Conservation (phyloP, 2,113 vertebrate species). For the Myiagra hebetior region DNA sequence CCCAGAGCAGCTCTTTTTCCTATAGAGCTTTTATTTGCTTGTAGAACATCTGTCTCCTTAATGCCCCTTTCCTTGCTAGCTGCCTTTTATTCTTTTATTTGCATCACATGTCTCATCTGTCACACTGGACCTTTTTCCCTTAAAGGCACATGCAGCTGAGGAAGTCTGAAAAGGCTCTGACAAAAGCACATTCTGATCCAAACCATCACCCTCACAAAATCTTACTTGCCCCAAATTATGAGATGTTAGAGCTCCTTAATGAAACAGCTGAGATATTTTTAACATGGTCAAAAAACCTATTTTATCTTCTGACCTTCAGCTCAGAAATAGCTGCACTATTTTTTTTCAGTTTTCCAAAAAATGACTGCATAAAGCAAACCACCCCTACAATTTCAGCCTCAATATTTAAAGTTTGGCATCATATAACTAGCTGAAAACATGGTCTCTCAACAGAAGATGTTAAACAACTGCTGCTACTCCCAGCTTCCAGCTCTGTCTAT, state of each 20-base stretch:
- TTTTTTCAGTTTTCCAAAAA: neutral
- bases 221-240: constrained; percentile 48
- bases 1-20: neutral
- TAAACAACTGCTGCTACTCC: neutral
- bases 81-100: constrained; percentile 11
- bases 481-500: neutral
- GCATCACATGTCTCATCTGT: constrained; percentile 12
- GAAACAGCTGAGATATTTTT: constrained; percentile 56
- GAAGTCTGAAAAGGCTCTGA: neutral
- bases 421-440: neutral
- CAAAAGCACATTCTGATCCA: neutral
- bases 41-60: neutral
- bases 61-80: neutral
- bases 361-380: neutral
- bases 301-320: constrained; percentile 60
- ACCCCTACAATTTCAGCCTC: neutral
- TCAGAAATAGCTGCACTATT: constrained; percentile 56
- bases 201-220: neutral
- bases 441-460: neutral
- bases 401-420: neutral
- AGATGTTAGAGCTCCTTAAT: constrained; percentile 27
- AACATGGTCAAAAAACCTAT: constrained; percentile 50
- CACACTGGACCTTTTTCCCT: neutral
- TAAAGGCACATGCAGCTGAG: neutral
- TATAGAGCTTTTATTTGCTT: neutral